A percentile compares a stretch with the other conserved stretches of the same genome.
These are phyloP conservation scores for Chiloscyllium punctatum DNA, from an alignment of 2,797 vertebrate species.

Conservation along the genomic window DNA sequence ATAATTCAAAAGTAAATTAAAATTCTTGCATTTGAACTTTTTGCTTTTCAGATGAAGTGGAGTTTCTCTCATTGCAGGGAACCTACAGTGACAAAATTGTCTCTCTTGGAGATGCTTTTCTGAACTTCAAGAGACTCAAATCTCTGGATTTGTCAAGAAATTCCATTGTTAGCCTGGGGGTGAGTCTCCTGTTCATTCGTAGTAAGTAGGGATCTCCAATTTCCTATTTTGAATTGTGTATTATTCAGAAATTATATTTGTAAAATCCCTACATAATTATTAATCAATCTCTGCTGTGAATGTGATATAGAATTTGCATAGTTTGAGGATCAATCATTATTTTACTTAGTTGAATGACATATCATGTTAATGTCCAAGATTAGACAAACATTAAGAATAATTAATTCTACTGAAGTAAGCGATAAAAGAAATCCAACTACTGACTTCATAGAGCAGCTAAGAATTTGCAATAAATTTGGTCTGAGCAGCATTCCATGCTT, in stretches of 20 bases:
- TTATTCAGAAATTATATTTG: not conserved
- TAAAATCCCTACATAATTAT: not conserved
- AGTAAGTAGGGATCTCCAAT: not conserved
- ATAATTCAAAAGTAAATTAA: not conserved
- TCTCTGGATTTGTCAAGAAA: slow-evolving; percentile 34
- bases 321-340: not conserved
- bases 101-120: slow-evolving; percentile 24
- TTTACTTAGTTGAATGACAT: no score
- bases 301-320: not conserved
- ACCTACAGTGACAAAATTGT: slow-evolving; percentile 21
- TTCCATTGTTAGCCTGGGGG: slow-evolving; percentile 35
- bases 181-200: not conserved
- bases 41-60: slow-evolving; percentile 32
- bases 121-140: slow-evolving; percentile 6
- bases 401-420: not conserved
- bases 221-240: not conserved
- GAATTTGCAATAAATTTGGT: not conserved
- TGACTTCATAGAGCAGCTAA: not conserved
- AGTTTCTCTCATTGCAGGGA: slow-evolving; percentile 31
- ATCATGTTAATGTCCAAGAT: not conserved
- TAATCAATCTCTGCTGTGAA: not conserved
- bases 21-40: not conserved
- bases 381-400: not conserved
- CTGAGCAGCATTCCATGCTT: not conserved
- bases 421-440: not conserved